These are phyloP conservation scores for Lagopus leucura DNA, from an alignment of 2,113 vertebrate species.

Conservation along the genomic window DNA sequence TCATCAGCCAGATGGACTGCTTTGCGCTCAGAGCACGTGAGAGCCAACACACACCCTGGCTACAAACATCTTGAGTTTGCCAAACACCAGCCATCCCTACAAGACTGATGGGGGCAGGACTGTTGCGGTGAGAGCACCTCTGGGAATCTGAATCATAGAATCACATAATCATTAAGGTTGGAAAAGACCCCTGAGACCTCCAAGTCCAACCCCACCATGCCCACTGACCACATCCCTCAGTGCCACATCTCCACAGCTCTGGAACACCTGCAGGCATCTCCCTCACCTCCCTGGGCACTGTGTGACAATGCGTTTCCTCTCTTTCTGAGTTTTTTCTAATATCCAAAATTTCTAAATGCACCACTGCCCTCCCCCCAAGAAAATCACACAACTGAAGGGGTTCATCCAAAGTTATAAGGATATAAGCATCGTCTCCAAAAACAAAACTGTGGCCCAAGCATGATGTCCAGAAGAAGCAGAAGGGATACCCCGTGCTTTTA, in stretches of 20 bases:
- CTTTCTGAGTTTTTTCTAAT: too few relatives aligned
- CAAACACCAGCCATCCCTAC: not conserved
- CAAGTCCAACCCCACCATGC: too few relatives aligned
- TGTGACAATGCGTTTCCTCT: too few relatives aligned
- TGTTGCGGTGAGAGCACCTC: not conserved
- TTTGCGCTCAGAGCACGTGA: not conserved
- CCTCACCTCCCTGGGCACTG: too few relatives aligned
- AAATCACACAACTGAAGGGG: not conserved
- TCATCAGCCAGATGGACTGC: not conserved
- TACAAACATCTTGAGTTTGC: not conserved
- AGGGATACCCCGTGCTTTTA: not conserved
- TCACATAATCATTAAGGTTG: too few relatives aligned
- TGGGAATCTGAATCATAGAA: not conserved
- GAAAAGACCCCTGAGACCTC: too few relatives aligned
- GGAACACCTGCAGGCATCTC: too few relatives aligned
- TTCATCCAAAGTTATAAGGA: not conserved
- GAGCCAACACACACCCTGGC: not conserved
- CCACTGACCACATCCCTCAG: too few relatives aligned
- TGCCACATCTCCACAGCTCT: too few relatives aligned
- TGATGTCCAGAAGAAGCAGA: fast-evolving
- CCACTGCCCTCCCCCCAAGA: not conserved
- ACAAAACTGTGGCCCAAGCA: not conserved
- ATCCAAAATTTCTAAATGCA: not conserved
- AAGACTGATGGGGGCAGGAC: not conserved
- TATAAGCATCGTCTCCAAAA: not conserved